Evolutionary conservation across 1,140 invertebrate genomes (phyloP), one percentile per base, ranked within the genome.

Genomic region (Cataglyphis hispanica): DNA sequence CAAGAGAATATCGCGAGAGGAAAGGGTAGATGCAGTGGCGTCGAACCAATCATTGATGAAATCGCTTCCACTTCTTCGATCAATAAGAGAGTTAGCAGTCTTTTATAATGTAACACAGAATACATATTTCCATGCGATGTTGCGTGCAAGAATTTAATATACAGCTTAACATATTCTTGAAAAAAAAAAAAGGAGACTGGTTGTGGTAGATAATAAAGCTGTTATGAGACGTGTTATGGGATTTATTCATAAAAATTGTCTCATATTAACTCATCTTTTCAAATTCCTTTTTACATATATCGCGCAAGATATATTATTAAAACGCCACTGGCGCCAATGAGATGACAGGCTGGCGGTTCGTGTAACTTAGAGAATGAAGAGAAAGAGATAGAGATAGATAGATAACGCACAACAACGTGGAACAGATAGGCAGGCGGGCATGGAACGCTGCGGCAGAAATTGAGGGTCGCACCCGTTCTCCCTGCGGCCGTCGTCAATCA

Each of bases 401-500:
- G 64, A 25, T 63, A 70, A 80, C 25, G 60, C 61, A 40, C 19
- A 70, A 53, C 22, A 43, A 43, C 40, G 67, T 40, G 53, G 27
- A 43, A 37, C 13, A 53, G 80, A 84, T 58, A 77, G 40, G 25
- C 53, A 77, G 40, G 25, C 53, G 50, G 16, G 27, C 31, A n/a
- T 63, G 70, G 86, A 86, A 83, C 74, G 84, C 34, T 60, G 37
- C 61, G 76, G 86, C 72, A 72, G 89, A 87, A 85, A 90, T 89
- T 75, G 89, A 90, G 89, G 76, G 86, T 70, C 80, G 69, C 86
- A 80, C 86, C 85, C 86, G 84, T 89, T 50, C 46, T 87, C 92
- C 87, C 89, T 87, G 91, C 86, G 89, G 83, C 85, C 90, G 86
- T 94, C 95, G 95, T 95, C 95, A 94, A 95, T 95, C 95, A 95